A percentile compares a stretch with the other conserved stretches of the same genome.
phyloP scores from a whole-genome alignment of 2,113 vertebrate species.

The Pangasianodon gigas region DNA sequence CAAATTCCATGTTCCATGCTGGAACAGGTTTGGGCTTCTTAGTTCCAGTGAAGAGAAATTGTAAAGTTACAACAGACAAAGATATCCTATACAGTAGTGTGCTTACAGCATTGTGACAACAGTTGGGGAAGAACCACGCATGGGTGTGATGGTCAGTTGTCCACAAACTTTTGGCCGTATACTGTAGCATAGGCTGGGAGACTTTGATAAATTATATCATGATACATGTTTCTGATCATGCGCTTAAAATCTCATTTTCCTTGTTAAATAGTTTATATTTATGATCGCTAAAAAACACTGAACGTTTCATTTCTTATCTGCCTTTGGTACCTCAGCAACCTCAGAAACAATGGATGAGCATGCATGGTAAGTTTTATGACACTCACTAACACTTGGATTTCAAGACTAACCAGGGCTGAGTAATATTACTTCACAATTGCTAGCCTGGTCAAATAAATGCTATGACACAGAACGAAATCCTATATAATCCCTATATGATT shows the following conservation, averaged over 20 bases:
- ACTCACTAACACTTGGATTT: neutral
- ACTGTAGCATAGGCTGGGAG: neutral
- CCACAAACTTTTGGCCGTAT: neutral
- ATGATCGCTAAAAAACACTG: neutral
- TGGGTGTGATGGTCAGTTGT: too few species aligned
- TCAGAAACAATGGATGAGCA: neutral
- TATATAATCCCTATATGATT: neutral
- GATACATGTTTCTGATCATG: neutral
- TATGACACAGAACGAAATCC: neutral
- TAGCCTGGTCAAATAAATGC: neutral
- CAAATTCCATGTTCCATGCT: too few species aligned
- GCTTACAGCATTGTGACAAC: neutral
- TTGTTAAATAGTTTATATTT: neutral
- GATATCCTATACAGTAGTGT: neutral
- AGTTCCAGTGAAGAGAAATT: neutral
- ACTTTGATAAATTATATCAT: neutral
- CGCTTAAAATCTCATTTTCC: neutral
- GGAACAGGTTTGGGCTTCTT: neutral
- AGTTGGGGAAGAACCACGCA: neutral
- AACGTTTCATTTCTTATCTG: neutral
- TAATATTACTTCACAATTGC: neutral
- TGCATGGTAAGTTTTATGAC: neutral
- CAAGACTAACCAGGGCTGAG: neutral
- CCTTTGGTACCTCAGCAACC: neutral
- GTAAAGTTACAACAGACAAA: neutral